Percentiles rank a stretch among this genome's conserved stretches.
Conservation (phyloP, 2,113 vertebrate species). For the Cariama cristata region DNA sequence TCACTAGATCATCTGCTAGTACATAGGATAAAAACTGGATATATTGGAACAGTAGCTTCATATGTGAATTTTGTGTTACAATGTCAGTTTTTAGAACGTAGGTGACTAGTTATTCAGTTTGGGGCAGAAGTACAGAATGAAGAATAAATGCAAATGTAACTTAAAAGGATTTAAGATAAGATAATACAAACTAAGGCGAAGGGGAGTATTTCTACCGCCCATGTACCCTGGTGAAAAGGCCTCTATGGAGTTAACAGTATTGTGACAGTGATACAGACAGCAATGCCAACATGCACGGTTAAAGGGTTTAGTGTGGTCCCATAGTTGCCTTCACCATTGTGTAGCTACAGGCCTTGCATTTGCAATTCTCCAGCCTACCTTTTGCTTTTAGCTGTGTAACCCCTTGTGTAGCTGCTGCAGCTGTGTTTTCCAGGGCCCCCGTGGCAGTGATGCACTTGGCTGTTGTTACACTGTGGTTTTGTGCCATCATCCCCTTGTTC, state of each 20-base stretch:
- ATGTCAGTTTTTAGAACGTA: not conserved
- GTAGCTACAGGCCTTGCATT: not conserved
- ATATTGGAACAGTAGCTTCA: not conserved
- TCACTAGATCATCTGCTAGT: not conserved
- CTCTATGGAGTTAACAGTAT: not conserved
- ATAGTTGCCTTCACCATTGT: not conserved
- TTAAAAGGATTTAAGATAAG: not conserved
- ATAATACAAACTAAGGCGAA: not conserved
- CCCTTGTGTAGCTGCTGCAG: not conserved
- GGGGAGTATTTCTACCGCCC: not conserved
- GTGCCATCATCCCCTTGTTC: rapidly evolving
- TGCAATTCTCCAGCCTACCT: not conserved
- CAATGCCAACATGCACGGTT: not conserved
- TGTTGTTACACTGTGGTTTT: not conserved
- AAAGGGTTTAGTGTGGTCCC: not conserved
- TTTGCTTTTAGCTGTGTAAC: not conserved
- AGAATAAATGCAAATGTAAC: not conserved
- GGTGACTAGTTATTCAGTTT: not conserved
- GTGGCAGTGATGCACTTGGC: not conserved
- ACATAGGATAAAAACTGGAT: not conserved
- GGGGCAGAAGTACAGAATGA: not conserved
- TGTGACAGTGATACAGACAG: not conserved
- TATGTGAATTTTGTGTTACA: not conserved
- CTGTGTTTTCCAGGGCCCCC: not conserved
- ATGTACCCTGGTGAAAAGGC: not conserved